Base-by-base conservation (phyloP, 1,140 invertebrate genomes). In the Leptoteleia sp. region DNA sequence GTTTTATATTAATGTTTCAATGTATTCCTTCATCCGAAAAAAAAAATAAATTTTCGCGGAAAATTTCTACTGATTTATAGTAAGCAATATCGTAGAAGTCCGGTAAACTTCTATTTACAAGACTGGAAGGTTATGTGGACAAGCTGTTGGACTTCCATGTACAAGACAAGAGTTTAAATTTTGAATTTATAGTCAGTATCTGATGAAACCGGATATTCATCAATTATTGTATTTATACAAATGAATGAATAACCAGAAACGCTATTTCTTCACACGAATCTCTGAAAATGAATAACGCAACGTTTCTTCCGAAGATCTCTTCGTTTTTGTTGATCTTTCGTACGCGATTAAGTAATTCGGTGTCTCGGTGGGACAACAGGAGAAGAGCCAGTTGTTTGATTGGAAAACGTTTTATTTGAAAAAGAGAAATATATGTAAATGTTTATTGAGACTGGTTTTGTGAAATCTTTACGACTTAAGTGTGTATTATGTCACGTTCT, bases 301-400 rank as follows among this genome's bases (percentile, higher is more conserved):
- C 65, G 57, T 55, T 68, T 5, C 50, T 55, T 27, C 19, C 9
- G 17, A 3, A 37, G 33, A 50, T 40, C 17, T 12, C 11, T 16
- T 15, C 33, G 19, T 70, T 70, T 70, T 70, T 70, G 52, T 70
- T 47, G 33, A 70, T 70, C 57, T 70, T 70, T 70, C 43, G 15
- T 48, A 22, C 33, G 25, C 42, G 52, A 25, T 70, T 70, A 40
- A 70, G 42, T 59, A 70, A 59, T 50, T 70, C 35, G 35, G 43
- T 37, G 19, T 47, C 40, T 45, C 22, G 16, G 48, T 22, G 19
- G 7, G 42, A 45, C 64, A 47, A 67, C 62, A 19, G 22, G 13
- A 25, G 45, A 35, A 11, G 12, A 42, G 48, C 37, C 12, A 22
- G 22, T 68, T 57, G 42, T 57, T 55, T 48, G 65, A 57, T 57